Conservation (phyloP, 2,888 invertebrate genomes). For the Hartigia nigra region DNA sequence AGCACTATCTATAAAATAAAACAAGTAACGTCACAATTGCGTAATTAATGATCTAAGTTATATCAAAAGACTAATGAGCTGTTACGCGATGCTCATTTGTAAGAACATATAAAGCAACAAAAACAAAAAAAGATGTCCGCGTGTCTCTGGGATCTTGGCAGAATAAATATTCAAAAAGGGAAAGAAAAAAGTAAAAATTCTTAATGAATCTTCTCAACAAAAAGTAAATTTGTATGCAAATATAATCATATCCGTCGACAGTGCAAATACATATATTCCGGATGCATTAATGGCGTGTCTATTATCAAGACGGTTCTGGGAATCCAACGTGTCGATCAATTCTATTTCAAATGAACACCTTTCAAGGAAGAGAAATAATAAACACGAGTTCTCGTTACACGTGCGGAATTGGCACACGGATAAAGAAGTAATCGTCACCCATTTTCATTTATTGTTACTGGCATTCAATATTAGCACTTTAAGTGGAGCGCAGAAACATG, state of each 20-base stretch:
- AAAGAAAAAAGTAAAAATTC: not conserved
- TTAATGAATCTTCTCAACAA: not conserved
- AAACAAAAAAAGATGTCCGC: not conserved
- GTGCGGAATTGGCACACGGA: not conserved
- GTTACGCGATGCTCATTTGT: not conserved
- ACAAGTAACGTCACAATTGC: not conserved
- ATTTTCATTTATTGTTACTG: not conserved
- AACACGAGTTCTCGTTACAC: not conserved
- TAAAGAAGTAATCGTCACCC: not conserved
- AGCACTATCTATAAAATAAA: slow-evolving; percentile 57
- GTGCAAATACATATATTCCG: not conserved
- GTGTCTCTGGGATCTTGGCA: not conserved
- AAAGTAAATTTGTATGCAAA: not conserved
- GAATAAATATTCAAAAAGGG: not conserved
- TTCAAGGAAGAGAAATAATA: not conserved
- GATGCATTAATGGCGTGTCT: not conserved
- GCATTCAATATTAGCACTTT: not conserved
- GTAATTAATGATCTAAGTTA: not conserved
- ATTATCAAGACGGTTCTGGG: not conserved
- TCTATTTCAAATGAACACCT: not conserved
- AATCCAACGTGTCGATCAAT: not conserved
- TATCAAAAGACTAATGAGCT: not conserved
- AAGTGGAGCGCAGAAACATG: not conserved
- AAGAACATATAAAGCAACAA: not conserved
- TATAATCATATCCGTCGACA: not conserved